These are phyloP conservation scores for Orius laevigatus DNA, from an alignment of 1,140 invertebrate species.

Conservation along the genomic window DNA sequence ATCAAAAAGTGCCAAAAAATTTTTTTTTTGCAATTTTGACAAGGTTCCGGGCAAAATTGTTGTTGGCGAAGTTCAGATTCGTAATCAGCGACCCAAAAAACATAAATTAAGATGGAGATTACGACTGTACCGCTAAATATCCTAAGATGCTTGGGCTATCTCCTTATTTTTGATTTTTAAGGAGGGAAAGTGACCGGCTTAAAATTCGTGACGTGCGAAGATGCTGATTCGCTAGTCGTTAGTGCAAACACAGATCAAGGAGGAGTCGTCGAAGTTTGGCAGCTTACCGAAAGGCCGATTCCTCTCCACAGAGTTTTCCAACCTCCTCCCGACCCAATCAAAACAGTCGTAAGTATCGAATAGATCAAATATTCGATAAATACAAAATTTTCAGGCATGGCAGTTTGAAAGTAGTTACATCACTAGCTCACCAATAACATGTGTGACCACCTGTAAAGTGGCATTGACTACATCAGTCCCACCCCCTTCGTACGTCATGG, in stretches of 20 bases:
- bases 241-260: conserved; percentile 39
- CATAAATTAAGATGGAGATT: no score
- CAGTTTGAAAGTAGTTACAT: conserved; percentile 47
- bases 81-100: no score
- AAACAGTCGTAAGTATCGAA: conserved; percentile 41
- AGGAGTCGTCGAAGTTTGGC: conserved; percentile 68
- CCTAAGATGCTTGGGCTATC: no score
- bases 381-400: conserved; percentile 35
- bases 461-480: conserved; percentile 40
- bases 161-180: conserved; percentile 6
- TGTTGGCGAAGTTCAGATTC: no score
- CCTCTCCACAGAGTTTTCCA: conserved; percentile 60
- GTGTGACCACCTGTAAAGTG: conserved; percentile 41
- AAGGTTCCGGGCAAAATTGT: no score
- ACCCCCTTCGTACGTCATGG: conserved; percentile 45
- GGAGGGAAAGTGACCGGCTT: conserved; percentile 42
- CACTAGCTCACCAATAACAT: conserved; percentile 26
- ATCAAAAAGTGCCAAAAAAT: no score
- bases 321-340: conserved; percentile 28
- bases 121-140: background rate
- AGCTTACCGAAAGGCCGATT: conserved; percentile 59
- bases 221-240: conserved; percentile 63
- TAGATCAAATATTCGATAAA: background rate
- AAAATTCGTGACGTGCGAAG: conserved; percentile 64
- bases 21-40: no score